Evolutionary conservation across 1,140 invertebrate species (phyloP).

Genomic region (Fopius arisanus): DNA sequence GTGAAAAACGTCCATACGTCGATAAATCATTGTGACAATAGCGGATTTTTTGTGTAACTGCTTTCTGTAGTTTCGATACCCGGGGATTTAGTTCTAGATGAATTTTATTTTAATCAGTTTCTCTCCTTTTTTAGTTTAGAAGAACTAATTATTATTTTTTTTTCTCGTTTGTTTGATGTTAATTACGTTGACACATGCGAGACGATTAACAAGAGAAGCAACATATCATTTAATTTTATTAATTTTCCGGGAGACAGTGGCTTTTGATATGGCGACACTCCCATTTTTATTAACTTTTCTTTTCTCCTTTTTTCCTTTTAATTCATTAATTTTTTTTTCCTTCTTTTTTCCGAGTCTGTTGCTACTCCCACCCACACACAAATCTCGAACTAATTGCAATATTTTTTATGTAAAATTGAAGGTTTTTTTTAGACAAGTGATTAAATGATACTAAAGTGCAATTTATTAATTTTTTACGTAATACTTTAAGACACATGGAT

Average conservation of each 20-base stretch:
- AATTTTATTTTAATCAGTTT: conserved; percentile 10
- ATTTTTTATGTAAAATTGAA: neutral
- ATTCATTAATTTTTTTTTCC: neutral
- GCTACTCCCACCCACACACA: neutral
- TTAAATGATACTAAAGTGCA: neutral
- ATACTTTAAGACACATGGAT: neutral
- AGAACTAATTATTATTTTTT: conserved; percentile 32
- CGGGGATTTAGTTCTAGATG: neutral
- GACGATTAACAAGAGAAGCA: conserved; percentile 61
- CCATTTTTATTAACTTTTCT: neutral
- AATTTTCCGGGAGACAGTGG: conserved; percentile 43
- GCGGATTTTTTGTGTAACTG: neutral
- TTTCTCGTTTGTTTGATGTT: conserved; percentile 48
- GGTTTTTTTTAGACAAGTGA: neutral
- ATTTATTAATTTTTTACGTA: neutral
- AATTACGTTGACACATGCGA: conserved; percentile 50
- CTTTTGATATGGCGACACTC: neutral
- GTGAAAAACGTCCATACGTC: neutral
- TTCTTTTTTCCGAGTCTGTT: neutral
- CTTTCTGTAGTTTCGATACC: neutral
- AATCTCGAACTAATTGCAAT: neutral
- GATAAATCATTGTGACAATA: neutral
- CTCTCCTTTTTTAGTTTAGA: conserved; percentile 18
- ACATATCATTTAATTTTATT: conserved; percentile 65
- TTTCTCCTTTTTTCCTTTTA: neutral